Conservation (phyloP, 2,888 invertebrate genomes). For the Cosmopolites sordidus region DNA sequence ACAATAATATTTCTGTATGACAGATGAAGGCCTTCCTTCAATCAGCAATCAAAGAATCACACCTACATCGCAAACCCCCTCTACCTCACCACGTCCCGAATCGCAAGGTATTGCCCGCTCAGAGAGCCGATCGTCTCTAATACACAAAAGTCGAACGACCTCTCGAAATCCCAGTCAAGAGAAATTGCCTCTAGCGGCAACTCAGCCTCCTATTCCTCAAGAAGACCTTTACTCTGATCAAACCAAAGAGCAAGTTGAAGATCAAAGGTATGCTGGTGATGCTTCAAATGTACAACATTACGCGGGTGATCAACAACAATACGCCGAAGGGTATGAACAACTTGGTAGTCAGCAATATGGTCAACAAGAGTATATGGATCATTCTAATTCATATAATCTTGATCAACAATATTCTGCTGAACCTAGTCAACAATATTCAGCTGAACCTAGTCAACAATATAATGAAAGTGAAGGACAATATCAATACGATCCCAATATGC, state of each 20-base stretch:
- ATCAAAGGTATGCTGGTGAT: constrained; percentile 10
- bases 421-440: constrained; percentile 26
- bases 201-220: constrained; percentile 9
- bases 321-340: constrained; percentile 40
- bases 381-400: constrained; percentile 25
- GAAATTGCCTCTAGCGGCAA: constrained; percentile 9
- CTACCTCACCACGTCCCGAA: constrained; percentile 21
- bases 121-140: constrained; percentile 20
- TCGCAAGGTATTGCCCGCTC: constrained; percentile 19
- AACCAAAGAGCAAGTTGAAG: background rate
- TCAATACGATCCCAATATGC: constrained; percentile 42
- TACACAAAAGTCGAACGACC: constrained; percentile 17
- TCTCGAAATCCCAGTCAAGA: constrained; percentile 31
- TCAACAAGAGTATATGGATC: constrained; percentile 26
- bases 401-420: constrained; percentile 21
- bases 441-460: constrained; percentile 35
- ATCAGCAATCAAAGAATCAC: constrained; percentile 37
- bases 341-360: constrained; percentile 28
- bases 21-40: constrained; percentile 39
- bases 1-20: background rate
- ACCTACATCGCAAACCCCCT: constrained; percentile 32
- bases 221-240: background rate
- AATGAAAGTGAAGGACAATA: constrained; percentile 20
- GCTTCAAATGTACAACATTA: constrained; percentile 24
- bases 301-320: constrained; percentile 27